phyloP scores from a whole-genome alignment of 2,797 vertebrate genomes.

The Oreochromis mossambicus region DNA sequence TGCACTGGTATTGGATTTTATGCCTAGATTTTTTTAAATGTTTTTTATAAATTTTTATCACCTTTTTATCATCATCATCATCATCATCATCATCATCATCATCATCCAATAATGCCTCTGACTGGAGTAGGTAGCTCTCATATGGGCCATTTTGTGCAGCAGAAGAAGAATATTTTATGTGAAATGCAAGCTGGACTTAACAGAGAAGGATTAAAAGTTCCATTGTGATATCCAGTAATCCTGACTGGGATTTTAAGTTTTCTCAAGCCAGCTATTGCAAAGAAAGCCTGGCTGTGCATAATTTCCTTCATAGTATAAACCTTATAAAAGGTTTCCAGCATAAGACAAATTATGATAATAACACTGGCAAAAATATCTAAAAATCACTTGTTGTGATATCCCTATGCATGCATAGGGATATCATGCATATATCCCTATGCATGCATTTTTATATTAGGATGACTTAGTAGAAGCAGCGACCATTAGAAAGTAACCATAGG shows the following conservation, averaged over 20 bases:
- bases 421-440: too few relatives aligned
- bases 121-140: background rate
- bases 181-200: background rate
- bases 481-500: background rate
- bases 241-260: background rate
- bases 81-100: background rate
- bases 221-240: background rate
- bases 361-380: background rate
- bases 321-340: background rate
- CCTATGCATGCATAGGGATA: too few relatives aligned
- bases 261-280: background rate
- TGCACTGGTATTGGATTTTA: background rate
- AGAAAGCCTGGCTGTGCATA: background rate
- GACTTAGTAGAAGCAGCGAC: background rate
- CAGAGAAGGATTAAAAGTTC: background rate
- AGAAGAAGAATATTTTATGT: background rate
- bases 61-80: background rate
- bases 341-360: background rate
- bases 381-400: background rate
- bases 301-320: background rate
- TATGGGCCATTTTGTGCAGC: background rate
- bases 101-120: background rate
- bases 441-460: accelerated
- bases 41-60: background rate
- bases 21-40: background rate